A percentile compares a stretch with the other conserved stretches of the same genome.
Conservation (phyloP, 2,888 invertebrate genomes). For the Cantharis lateralis region DNA sequence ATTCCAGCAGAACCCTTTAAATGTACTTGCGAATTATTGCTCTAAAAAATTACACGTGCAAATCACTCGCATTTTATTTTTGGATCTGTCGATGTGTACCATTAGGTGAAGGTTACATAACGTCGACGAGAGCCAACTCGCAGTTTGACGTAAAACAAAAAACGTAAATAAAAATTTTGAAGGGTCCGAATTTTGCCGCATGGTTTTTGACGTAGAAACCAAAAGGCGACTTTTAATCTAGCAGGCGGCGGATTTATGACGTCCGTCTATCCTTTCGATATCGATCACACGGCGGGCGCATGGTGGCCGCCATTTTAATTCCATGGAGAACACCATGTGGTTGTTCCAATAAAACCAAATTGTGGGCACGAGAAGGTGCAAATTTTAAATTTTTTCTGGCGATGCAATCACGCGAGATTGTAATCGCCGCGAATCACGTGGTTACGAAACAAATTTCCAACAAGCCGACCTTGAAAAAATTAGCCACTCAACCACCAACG, state of each 20-base stretch:
- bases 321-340: neutral
- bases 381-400: neutral
- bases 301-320: neutral
- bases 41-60: neutral
- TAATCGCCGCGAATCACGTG: neutral
- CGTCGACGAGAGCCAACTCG: neutral
- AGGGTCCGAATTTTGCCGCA: neutral
- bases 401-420: neutral
- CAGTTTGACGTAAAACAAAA: neutral
- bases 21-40: too few relatives aligned
- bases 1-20: neutral
- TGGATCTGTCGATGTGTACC: conserved; percentile 6
- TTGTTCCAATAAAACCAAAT: neutral
- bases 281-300: neutral
- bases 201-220: neutral
- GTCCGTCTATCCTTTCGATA: neutral
- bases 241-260: neutral
- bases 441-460: conserved; percentile 8
- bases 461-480: conserved; percentile 17
- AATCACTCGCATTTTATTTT: neutral
- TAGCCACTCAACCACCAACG: conserved; percentile 6
- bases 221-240: neutral
- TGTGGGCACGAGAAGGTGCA: neutral
- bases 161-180: neutral
- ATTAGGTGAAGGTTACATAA: conserved; percentile 35